Evolutionary conservation across 1,140 invertebrate genomes (phyloP).

Genomic region (Drosophila quadrilineata): DNA sequence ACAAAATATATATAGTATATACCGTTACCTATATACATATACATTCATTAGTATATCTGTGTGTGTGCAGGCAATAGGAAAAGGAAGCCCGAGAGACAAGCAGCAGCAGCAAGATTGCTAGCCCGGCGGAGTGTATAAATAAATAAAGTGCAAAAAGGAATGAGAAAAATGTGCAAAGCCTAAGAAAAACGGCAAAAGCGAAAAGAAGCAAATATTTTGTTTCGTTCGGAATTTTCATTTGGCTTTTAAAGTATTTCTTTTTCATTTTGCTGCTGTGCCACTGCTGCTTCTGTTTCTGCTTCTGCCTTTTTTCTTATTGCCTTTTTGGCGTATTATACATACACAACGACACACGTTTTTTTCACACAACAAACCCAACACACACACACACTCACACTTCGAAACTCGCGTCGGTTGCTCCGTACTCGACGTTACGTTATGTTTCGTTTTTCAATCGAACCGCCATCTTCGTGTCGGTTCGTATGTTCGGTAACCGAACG

Average conservation of each 20-base stretch:
- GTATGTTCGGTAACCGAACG: constrained; percentile 17
- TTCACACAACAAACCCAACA: constrained; percentile 49
- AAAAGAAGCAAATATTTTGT: constrained; percentile 5
- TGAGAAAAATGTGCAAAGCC: constrained; percentile 19
- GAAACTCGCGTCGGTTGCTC: constrained; percentile 9
- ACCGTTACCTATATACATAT: constrained; percentile 11
- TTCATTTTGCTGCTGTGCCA: too few species aligned
- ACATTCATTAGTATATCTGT: constrained; percentile 6
- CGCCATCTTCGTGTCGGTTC: constrained; percentile 17
- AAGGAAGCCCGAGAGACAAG: constrained; percentile 30
- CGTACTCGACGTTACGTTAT: constrained; percentile 23
- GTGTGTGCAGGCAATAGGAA: constrained; percentile 31
- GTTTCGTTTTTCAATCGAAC: constrained; percentile 34
- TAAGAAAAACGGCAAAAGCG: constrained; percentile 14
- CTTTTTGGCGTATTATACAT: constrained; percentile 73
- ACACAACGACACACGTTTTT: constrained; percentile 68
- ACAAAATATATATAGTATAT: constrained; percentile 8
- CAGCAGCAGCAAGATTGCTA: constrained; percentile 10
- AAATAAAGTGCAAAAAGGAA: constrained; percentile 48
- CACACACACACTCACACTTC: constrained; percentile 3
- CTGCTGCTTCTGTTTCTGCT: neutral
- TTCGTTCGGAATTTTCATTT: constrained; percentile 59
- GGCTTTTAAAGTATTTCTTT: constrained; percentile 47
- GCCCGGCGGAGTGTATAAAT: constrained; percentile 39
- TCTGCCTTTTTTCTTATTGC: constrained; percentile 30